phyloP scores from a whole-genome alignment of 2,888 invertebrate species.

The Cephus pygmeus region DNA sequence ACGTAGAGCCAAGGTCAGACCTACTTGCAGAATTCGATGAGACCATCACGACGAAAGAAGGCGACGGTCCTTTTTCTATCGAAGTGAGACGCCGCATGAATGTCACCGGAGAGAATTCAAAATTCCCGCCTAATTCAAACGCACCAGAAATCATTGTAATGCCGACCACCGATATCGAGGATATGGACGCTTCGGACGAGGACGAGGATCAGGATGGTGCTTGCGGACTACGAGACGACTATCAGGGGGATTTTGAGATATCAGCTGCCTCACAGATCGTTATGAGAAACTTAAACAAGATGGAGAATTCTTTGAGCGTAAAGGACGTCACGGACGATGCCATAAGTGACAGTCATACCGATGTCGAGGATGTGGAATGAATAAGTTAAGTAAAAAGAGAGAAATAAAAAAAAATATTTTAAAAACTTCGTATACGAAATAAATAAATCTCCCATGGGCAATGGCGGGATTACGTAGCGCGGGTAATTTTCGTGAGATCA shows the following conservation, averaged over 20 bases:
- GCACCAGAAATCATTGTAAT: slow-evolving; percentile 41
- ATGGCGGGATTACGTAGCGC: not conserved
- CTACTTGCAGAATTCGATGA: slow-evolving; percentile 55
- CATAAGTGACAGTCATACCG: slow-evolving; percentile 55
- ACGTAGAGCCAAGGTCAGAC: slow-evolving; percentile 46
- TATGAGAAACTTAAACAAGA: slow-evolving; percentile 56
- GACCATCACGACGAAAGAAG: slow-evolving; percentile 60
- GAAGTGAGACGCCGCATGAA: slow-evolving; percentile 58
- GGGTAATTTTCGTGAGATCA: not conserved
- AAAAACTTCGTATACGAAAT: not conserved
- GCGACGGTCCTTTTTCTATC: slow-evolving; percentile 60
- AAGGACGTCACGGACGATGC: slow-evolving; percentile 40
- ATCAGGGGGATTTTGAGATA: slow-evolving; percentile 49
- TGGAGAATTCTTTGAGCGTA: slow-evolving; percentile 44
- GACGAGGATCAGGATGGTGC: slow-evolving; percentile 54
- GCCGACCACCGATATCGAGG: slow-evolving; percentile 58
- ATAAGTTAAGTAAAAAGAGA: not conserved
- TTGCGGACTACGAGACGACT: slow-evolving; percentile 39
- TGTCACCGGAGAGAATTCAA: slow-evolving; percentile 14
- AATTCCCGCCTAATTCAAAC: not conserved
- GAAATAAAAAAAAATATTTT: not conserved
- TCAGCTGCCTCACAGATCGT: slow-evolving; percentile 53
- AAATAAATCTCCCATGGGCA: not conserved
- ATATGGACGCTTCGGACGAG: slow-evolving; percentile 60
- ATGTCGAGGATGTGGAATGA: slow-evolving; percentile 60